These are phyloP conservation scores for Leptopilina myrica DNA, from an alignment of 2,888 invertebrate genomes.

Conservation along the genomic window DNA sequence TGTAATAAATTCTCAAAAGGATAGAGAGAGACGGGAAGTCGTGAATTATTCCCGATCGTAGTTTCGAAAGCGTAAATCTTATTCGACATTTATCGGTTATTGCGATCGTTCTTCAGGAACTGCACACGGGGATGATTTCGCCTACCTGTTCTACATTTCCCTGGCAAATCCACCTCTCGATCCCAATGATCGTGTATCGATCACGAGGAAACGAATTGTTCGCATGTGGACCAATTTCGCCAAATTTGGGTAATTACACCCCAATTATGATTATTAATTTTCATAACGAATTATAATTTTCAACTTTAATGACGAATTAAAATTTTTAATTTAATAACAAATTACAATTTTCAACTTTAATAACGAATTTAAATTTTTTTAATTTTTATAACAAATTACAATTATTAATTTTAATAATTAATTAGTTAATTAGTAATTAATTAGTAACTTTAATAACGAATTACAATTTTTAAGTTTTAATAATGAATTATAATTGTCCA, in stretches of 20 bases:
- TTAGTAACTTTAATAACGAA: too few species aligned
- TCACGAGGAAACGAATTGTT: conserved; percentile 77
- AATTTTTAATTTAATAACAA: too few species aligned
- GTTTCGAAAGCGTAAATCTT: conserved; percentile 29
- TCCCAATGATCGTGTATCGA: conserved; percentile 66
- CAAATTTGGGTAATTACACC: conserved; percentile 52
- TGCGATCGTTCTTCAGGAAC: conserved; percentile 73
- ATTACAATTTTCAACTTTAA: too few species aligned
- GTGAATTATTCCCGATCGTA: conserved; percentile 22
- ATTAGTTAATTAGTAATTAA: too few species aligned
- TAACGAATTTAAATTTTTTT: too few species aligned
- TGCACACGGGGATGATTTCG: conserved; percentile 81
- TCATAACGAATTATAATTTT: too few species aligned
- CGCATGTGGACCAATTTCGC: conserved; percentile 83
- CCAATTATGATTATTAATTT: too few species aligned
- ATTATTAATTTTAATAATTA: too few species aligned
- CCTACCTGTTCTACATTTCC: conserved; percentile 78
- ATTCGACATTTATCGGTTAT: conserved; percentile 33
- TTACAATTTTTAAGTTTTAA: too few species aligned
- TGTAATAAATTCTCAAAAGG: neutral
- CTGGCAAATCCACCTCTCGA: conserved; percentile 55
- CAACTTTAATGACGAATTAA: too few species aligned
- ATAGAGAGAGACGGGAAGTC: neutral
- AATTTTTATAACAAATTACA: too few species aligned
- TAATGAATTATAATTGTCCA: too few species aligned